Evolutionary conservation across 2,888 invertebrate genomes (phyloP).

Genomic region (Theristus sp.): DNA sequence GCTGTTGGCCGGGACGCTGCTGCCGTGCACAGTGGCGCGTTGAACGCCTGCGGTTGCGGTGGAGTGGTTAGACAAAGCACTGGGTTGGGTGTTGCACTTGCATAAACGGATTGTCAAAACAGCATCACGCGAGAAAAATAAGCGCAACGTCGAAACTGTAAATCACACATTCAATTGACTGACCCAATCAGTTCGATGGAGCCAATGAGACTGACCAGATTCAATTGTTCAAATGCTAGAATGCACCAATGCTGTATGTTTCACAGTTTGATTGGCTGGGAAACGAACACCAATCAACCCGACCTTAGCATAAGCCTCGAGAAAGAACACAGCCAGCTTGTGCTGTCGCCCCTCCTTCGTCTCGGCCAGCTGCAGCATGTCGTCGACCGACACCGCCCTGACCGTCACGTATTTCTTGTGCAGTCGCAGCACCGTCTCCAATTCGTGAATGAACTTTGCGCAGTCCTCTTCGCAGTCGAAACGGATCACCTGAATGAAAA

Average conservation of each 20-base stretch:
- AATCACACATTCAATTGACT: no score
- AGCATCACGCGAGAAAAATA: no score
- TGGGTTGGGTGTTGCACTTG: no score
- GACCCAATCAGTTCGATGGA: no score
- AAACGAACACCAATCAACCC: no score
- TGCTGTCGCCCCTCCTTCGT: slow-evolving; percentile 79
- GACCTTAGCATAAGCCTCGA: slow-evolving; percentile 54
- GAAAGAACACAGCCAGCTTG: slow-evolving; percentile 75
- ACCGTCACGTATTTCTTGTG: background rate
- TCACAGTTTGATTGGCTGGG: no score
- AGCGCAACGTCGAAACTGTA: no score
- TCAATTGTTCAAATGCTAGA: no score
- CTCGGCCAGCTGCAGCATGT: slow-evolving; percentile 37
- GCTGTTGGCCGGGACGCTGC: background rate
- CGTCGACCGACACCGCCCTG: background rate
- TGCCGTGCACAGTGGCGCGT: slow-evolving; percentile 14
- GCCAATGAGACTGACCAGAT: no score
- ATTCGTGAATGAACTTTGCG: slow-evolving; percentile 11
- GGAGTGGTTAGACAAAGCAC: no score
- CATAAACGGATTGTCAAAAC: no score
- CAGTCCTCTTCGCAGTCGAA: slow-evolving; percentile 42
- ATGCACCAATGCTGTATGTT: no score
- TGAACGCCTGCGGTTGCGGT: slow-evolving; percentile 8
- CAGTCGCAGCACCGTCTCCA: slow-evolving; percentile 5
- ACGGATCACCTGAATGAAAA: slow-evolving; percentile 46